Percentiles rank a stretch among this genome's conserved stretches.
phyloP scores from a whole-genome alignment of 2,113 vertebrate species.

The Eurypyga helias region DNA sequence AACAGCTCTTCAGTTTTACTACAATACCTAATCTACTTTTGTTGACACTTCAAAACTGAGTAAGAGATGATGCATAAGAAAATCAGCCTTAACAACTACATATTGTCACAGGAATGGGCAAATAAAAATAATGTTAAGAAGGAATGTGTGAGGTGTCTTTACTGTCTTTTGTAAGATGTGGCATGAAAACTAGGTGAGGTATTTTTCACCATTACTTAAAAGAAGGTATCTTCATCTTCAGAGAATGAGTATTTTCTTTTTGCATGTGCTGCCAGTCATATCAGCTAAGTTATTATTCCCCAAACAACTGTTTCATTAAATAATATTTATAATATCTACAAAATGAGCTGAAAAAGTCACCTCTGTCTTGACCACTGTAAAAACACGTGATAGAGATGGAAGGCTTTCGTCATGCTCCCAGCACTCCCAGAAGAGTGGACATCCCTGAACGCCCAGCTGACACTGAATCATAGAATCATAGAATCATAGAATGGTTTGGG shows the following conservation, averaged over 20 bases:
- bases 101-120: background rate
- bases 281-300: background rate
- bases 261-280: background rate
- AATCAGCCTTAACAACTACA: background rate
- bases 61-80: background rate
- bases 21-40: background rate
- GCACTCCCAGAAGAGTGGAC: background rate
- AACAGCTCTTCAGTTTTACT: background rate
- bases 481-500: too few species aligned
- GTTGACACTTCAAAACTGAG: background rate
- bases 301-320: background rate
- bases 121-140: background rate
- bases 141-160: background rate
- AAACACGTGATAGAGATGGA: background rate
- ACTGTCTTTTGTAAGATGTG: background rate
- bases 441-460: background rate
- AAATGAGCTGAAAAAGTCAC: background rate
- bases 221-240: background rate
- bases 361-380: background rate
- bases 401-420: background rate
- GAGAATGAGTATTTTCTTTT: background rate
- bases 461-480: too few species aligned
- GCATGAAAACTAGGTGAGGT: background rate
- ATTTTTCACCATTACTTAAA: background rate
- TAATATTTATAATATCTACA: background rate